Conservation (phyloP, 2,113 vertebrate genomes). For the Anseranas semipalmata region DNA sequence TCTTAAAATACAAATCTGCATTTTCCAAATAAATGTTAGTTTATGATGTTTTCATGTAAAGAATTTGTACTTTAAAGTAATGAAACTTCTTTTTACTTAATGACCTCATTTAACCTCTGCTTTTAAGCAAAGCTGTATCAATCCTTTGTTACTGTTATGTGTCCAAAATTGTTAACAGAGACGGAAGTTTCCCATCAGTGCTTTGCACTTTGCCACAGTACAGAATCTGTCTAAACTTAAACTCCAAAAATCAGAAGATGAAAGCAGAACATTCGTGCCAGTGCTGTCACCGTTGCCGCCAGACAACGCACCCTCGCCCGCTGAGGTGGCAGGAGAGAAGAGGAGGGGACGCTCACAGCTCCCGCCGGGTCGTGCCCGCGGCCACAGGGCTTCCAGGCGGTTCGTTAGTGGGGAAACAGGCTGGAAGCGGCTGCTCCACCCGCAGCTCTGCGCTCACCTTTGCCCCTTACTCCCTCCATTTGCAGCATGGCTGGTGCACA, state of each 20-base stretch:
- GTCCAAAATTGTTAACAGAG: background rate
- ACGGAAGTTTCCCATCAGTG: background rate
- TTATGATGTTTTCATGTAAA: background rate
- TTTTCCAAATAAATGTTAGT: background rate
- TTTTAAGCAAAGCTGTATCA: conserved; percentile 9
- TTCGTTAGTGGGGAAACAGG: background rate
- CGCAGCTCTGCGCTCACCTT: background rate
- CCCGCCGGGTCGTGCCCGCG: background rate
- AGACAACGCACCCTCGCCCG: background rate
- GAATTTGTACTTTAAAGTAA: background rate
- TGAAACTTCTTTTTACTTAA: background rate
- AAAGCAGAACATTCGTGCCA: background rate
- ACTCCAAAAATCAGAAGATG: background rate
- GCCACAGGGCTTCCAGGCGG: background rate
- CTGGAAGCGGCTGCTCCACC: background rate
- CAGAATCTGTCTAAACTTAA: background rate
- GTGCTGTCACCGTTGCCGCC: background rate
- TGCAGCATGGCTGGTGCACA: background rate
- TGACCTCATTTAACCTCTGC: background rate
- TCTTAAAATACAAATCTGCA: background rate
- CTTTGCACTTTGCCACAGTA: background rate
- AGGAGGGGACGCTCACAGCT: background rate
- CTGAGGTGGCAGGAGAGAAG: accelerated
- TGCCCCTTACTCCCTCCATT: background rate
- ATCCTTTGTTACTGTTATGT: background rate